Percentiles rank a stretch among this genome's conserved stretches.
Conservation (phyloP, 1,140 invertebrate species). For the Apis mellifera region DNA sequence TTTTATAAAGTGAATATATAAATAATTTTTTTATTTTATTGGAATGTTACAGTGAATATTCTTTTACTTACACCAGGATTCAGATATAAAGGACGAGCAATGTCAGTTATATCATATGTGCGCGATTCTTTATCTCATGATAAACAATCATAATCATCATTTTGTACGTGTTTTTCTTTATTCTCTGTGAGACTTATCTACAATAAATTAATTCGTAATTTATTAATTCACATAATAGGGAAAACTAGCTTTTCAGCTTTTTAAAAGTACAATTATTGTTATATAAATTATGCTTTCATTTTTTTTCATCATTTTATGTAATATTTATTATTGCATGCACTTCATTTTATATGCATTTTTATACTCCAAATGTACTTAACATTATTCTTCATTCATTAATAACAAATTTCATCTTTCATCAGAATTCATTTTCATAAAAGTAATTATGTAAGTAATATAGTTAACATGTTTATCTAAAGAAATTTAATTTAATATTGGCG, state of each 20-base stretch:
- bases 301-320: slow-evolving; percentile 27
- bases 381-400: slow-evolving; percentile 23
- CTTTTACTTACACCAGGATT: slow-evolving; percentile 71
- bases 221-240: slow-evolving; percentile 11
- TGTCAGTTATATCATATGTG: slow-evolving; percentile 58
- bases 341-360: slow-evolving; percentile 38
- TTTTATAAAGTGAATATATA: background rate
- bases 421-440: slow-evolving; percentile 8
- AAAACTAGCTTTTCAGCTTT: slow-evolving; percentile 25
- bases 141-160: slow-evolving; percentile 71
- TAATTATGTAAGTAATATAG: background rate
- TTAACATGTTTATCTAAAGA: background rate
- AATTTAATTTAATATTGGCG: background rate
- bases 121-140: slow-evolving; percentile 66
- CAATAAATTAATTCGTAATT: slow-evolving; percentile 17
- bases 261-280: slow-evolving; percentile 13
- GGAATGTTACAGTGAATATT: slow-evolving; percentile 65
- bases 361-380: slow-evolving; percentile 22
- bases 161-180: slow-evolving; percentile 37
- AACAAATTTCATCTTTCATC: slow-evolving; percentile 28
- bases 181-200: slow-evolving; percentile 2
- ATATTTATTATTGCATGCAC: slow-evolving; percentile 25
- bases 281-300: background rate
- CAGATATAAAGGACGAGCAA: slow-evolving; percentile 68
- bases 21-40: background rate